Evolutionary conservation across 1,140 invertebrate genomes (phyloP).

Genomic region (Andrena cerasifolii): DNA sequence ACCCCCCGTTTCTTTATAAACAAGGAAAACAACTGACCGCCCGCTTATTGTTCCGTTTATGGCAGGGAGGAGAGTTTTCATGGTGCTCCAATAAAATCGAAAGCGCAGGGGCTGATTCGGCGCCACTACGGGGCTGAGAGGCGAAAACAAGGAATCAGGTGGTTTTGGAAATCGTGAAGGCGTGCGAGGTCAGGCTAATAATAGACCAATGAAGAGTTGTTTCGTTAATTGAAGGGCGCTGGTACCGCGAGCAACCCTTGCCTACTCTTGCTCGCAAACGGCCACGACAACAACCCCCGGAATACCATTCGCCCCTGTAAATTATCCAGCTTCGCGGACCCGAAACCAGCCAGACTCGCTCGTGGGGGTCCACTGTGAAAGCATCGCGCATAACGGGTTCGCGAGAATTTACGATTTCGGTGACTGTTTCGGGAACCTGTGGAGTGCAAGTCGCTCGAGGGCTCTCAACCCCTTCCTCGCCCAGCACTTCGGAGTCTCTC

Average conservation of each 20-base stretch:
- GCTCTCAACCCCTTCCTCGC: not conserved
- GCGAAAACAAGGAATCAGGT: constrained; percentile 12
- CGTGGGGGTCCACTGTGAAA: constrained; percentile 11
- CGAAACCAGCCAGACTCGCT: constrained; percentile 60
- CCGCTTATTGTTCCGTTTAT: too few species aligned
- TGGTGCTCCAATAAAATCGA: not conserved
- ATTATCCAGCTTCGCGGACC: constrained; percentile 58
- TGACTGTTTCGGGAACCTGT: constrained; percentile 32
- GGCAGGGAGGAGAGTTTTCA: not conserved
- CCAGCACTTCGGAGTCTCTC: not conserved
- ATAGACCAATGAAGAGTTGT: constrained; percentile 56
- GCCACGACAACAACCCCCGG: constrained; percentile 22
- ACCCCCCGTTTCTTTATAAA: too few species aligned
- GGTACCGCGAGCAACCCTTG: constrained; percentile 37
- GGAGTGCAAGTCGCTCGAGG: constrained; percentile 45
- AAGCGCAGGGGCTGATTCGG: not conserved
- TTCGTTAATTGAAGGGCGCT: constrained; percentile 53
- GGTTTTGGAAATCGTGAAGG: constrained; percentile 1
- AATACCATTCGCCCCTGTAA: constrained; percentile 57
- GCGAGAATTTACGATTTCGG: constrained; percentile 63
- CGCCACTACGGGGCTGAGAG: not conserved
- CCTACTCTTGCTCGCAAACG: constrained; percentile 40
- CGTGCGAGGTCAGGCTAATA: constrained; percentile 42
- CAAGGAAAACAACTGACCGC: too few species aligned
- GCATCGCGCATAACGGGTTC: constrained; percentile 47